Base-by-base conservation (phyloP, 2,888 invertebrate species). In the Dichetophora obliterata region DNA sequence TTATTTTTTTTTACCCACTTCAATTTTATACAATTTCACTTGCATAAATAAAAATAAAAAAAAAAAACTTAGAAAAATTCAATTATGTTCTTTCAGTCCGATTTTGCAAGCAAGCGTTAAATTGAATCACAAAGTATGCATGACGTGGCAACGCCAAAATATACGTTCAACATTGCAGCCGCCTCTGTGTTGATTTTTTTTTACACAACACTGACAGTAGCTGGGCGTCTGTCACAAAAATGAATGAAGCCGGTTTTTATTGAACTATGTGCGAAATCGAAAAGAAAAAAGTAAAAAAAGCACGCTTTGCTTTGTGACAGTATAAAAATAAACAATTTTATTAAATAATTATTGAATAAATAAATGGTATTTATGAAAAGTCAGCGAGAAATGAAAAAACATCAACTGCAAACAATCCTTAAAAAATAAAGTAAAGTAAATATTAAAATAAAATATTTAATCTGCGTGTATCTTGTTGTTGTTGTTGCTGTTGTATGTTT, bases 321-420 rank as follows among this genome's bases (percentile, higher is more conserved):
- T 19, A n/a, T n/a, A 63, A 63, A 63, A 31, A 31, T 27, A 16
- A 31, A 8, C 16, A n/a, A 63, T 31, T 31, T 31, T 16, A 63
- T 31, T 31, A 31, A 63, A 63, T 63, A 63, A 63, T 63, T 31
- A 63, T 31, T 63, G 24, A 63, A 34, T 63, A 63, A 63, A 59
- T 59, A 24, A 24, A 11, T 63, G n/a, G 11, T 31, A 63, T 31
- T 31, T 31, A 31, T 63, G 5, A 24, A 31, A 31, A 63, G 31
- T 3, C n/a, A 16, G 63, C 63, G 31, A 2, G 31, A 16, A 27
- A n/a, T n/a, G 27, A 63, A n/a, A 6, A 11, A 14, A 63, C 14
- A 31, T 16, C 31, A 16, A 16, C 31, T 0, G 31, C 27, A 11
- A 63, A 27, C 16, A 63, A 27, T 34, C 16, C 11, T 31, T 34